Base-by-base conservation (phyloP, 2,888 invertebrate genomes). In the Drosophila kokeensis region DNA sequence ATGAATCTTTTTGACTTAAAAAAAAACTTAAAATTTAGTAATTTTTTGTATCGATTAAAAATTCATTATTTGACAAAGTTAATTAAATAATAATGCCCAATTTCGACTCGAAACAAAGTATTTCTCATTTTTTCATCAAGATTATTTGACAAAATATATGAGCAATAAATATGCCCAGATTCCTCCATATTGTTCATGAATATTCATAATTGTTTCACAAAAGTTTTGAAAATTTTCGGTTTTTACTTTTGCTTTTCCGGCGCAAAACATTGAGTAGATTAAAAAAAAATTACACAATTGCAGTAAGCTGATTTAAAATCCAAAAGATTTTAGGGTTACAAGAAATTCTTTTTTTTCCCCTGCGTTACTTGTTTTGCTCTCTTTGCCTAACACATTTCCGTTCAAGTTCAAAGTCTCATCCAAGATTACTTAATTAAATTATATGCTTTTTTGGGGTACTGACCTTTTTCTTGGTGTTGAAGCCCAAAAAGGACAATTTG, bases 401-500 rank as follows among this genome's bases (percentile, higher is more conserved):
- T 32, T 64, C 8, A 7, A n/a, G 5, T n/a, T 24, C 8, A 45
- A 24, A 45, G 38, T 36, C 42, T 21, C 38, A 48, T 21, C 29
- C 21, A 18, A 27, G 34, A 60, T 48, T 61, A 27, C 36, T 2
- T 71, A 73, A 76, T 64, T 69, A 4, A 64, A 63, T 58, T 69
- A 54, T 34, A 21, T 32, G 36, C 21, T 34, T 38, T 30, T 29
- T 18, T 10, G 0, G 0, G 18, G 15, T 11, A 90, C 93, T 93
- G 76, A 93, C 94, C 94, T 94, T 91, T 70, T 92, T 91, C 54
- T 91, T 92, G 50, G 95, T 94, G 73, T 94, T 94, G 91, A 96
- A 96, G 84, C 96, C 96, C 76, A 96, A 94, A 92, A 96, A 96
- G 59, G 96, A 96, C 65, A 96, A 94, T 92, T 96, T 96, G 93